These are phyloP conservation scores for Corydoras sp. DNA, from an alignment of 2,113 vertebrate species.

Conservation along the genomic window DNA sequence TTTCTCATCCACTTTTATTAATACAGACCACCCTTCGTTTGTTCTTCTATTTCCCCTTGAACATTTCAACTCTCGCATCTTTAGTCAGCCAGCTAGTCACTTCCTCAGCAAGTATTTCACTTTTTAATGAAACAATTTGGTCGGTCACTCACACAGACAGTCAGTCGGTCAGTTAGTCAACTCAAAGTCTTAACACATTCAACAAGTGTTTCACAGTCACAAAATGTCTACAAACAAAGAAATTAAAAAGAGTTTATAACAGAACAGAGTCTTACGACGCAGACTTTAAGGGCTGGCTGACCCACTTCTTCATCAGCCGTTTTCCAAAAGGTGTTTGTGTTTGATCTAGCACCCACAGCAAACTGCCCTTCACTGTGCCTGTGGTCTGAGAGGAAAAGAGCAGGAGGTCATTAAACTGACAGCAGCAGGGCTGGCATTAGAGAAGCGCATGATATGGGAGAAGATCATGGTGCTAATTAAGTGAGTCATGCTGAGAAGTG, in stretches of 20 bases:
- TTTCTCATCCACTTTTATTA: too few relatives aligned
- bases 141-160: too few relatives aligned
- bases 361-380: constrained; percentile 78
- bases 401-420: constrained; percentile 16
- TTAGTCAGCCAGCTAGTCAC: too few relatives aligned
- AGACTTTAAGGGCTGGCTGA: constrained; percentile 82
- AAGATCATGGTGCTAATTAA: constrained; percentile 7
- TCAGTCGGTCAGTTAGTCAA: too few relatives aligned
- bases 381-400: constrained; percentile 72
- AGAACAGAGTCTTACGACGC: constrained; percentile 67
- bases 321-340: constrained; percentile 84
- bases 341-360: constrained; percentile 92
- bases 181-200: background rate
- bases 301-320: constrained; percentile 87
- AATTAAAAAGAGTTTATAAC: background rate
- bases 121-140: too few relatives aligned
- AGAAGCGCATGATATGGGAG: background rate
- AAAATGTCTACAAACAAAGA: background rate
- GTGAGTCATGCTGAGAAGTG: constrained; percentile 10
- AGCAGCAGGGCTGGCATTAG: background rate
- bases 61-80: too few relatives aligned
- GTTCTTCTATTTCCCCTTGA: too few relatives aligned
- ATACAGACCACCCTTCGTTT: too few relatives aligned
- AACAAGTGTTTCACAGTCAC: background rate
- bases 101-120: too few relatives aligned